Evolutionary conservation across 2,797 vertebrate species (phyloP).

Genomic region (Sebastes trivittatus): DNA sequence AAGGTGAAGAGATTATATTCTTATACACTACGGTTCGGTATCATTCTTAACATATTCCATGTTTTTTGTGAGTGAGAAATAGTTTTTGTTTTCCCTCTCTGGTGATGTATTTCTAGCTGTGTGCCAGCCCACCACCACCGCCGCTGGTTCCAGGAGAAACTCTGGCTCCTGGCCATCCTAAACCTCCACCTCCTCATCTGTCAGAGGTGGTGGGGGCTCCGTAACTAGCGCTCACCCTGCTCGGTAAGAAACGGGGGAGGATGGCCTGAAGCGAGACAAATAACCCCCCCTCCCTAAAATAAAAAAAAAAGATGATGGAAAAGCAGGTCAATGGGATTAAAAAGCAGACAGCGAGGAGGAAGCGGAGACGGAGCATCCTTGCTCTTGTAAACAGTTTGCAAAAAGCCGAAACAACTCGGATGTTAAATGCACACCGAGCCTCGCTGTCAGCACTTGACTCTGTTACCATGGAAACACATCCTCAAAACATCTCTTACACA

Average conservation of each 20-base stretch:
- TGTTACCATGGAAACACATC: constrained; percentile 47
- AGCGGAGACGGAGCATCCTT: neutral
- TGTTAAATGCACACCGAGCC: neutral
- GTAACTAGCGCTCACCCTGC: neutral
- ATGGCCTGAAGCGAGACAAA: neutral
- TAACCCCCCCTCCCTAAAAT: neutral
- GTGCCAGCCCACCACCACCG: constrained; percentile 11
- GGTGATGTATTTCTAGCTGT: neutral
- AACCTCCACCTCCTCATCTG: constrained; percentile 55
- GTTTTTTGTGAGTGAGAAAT: neutral
- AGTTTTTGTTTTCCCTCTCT: neutral
- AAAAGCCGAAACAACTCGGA: neutral
- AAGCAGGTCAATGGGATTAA: constrained; percentile 31
- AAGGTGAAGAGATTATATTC: neutral
- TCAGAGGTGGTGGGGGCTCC: constrained; percentile 4
- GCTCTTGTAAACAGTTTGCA: constrained; percentile 8
- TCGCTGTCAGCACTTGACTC: constrained; percentile 10
- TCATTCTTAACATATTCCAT: neutral
- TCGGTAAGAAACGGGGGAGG: constrained; percentile 3
- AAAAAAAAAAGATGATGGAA: constrained; percentile 2
- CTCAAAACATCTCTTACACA: constrained; percentile 24
- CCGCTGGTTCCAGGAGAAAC: constrained; percentile 17
- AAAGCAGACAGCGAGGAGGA: constrained; percentile 5
- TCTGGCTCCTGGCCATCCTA: constrained; percentile 46
- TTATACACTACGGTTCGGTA: too few relatives aligned